Evolutionary conservation across 2,113 vertebrate genomes (phyloP).

Genomic region (Excalfactoria chinensis): DNA sequence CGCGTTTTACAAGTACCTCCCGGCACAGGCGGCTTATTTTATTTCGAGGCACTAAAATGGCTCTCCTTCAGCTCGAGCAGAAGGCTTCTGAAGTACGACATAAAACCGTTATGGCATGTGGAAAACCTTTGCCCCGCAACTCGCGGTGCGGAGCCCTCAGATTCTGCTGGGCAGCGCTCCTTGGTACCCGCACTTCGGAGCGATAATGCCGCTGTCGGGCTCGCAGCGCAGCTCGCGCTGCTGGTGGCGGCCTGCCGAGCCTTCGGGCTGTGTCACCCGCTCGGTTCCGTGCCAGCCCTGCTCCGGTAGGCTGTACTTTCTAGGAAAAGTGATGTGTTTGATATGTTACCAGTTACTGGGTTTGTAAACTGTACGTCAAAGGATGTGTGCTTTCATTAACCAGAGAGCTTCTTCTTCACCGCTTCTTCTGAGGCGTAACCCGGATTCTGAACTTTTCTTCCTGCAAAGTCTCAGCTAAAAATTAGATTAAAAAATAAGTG

Average conservation of each 20-base stretch:
- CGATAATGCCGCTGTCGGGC: accelerated
- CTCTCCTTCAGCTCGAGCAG: not conserved
- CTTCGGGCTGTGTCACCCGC: not conserved
- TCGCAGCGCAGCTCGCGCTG: not conserved
- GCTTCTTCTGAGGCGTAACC: not conserved
- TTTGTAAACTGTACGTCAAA: not conserved
- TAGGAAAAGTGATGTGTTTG: not conserved
- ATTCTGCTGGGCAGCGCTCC: no score
- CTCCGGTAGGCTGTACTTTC: not conserved
- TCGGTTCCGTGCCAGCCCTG: not conserved
- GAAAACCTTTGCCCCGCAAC: not conserved
- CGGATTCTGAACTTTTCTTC: not conserved
- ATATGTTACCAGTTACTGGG: not conserved
- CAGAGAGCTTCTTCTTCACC: not conserved
- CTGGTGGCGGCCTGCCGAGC: not conserved
- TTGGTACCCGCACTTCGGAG: not conserved
- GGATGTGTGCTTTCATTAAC: not conserved
- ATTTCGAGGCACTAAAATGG: not conserved
- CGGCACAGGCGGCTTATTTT: not conserved
- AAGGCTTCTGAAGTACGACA: not conserved
- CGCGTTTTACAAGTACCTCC: not conserved
- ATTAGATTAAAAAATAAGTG: not conserved
- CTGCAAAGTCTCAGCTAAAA: not conserved
- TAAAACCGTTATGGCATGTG: not conserved
- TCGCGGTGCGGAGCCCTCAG: no score